A percentile compares a stretch with the other conserved stretches of the same genome.
phyloP scores from a whole-genome alignment of 2,888 invertebrate genomes.

The Hyalella azteca region DNA sequence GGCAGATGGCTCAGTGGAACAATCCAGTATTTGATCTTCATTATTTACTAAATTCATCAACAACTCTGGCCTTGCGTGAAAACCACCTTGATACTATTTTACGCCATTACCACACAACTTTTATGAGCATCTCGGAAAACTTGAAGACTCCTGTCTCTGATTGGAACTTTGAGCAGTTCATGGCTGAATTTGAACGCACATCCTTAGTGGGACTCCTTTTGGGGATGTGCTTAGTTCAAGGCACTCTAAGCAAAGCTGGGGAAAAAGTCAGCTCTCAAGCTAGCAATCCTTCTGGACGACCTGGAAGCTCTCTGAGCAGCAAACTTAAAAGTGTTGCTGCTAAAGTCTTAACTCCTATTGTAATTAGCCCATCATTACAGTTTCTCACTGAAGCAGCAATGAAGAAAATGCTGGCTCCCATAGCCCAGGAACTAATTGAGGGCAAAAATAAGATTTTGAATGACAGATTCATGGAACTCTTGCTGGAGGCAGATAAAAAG shows the following conservation, averaged over 20 bases:
- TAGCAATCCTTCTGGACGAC: conserved; percentile 35
- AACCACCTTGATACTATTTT: conserved; percentile 50
- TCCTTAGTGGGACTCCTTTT: conserved; percentile 55
- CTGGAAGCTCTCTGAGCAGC: conserved; percentile 24
- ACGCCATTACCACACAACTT: conserved; percentile 54
- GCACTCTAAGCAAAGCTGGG: conserved; percentile 56
- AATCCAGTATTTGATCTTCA: conserved; percentile 56
- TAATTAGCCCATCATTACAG: conserved; percentile 44
- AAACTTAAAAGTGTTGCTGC: conserved; percentile 48
- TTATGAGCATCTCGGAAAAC: conserved; percentile 46
- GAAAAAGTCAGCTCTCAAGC: conserved; percentile 46
- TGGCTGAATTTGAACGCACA: conserved; percentile 51
- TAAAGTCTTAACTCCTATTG: conserved; percentile 45
- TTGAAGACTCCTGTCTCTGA: conserved; percentile 50
- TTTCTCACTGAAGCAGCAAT: neutral
- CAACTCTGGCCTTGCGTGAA: conserved; percentile 45
- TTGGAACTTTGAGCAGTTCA: conserved; percentile 55
- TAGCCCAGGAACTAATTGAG: conserved; percentile 50
- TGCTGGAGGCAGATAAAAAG: conserved; percentile 53
- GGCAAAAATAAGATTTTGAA: conserved; percentile 51
- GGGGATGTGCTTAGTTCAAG: conserved; percentile 56
- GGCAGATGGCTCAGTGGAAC: conserved; percentile 56
- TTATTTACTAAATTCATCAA: conserved; percentile 53
- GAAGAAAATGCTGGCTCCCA: conserved; percentile 49
- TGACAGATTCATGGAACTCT: conserved; percentile 50